phyloP scores from a whole-genome alignment of 2,888 invertebrate species.

The Lasius fuliginosus region DNA sequence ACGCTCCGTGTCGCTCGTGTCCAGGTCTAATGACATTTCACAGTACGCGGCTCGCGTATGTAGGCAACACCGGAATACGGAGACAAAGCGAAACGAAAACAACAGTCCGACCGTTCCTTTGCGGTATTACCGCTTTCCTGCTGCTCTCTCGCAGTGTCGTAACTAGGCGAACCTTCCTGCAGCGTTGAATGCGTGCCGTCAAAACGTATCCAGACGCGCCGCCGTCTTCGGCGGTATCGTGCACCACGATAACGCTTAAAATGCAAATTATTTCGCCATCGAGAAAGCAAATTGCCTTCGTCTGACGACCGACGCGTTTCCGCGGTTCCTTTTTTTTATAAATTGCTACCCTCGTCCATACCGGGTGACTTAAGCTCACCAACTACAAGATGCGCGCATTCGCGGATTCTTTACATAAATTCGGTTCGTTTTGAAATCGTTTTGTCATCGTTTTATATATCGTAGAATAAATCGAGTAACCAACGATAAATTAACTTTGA shows the following conservation, averaged over 20 bases:
- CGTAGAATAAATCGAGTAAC: not conserved
- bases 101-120: conserved; percentile 55
- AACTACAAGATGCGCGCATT: conserved; percentile 14
- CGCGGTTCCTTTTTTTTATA: conserved; percentile 12
- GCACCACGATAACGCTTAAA: conserved; percentile 23
- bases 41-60: conserved; percentile 14
- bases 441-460: conserved; percentile 26
- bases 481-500: not conserved
- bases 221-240: not conserved
- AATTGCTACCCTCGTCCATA: conserved; percentile 28
- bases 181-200: conserved; percentile 14
- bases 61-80: conserved; percentile 36
- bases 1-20: conserved; percentile 25
- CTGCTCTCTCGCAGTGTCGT: conserved; percentile 51
- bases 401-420: conserved; percentile 55
- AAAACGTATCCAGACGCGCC: not conserved
- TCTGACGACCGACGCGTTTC: conserved; percentile 18
- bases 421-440: conserved; percentile 37
- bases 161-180: conserved; percentile 31
- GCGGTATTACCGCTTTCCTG: conserved; percentile 38
- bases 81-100: conserved; percentile 66
- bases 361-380: conserved; percentile 24
- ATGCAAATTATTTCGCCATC: conserved; percentile 31
- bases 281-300: conserved; percentile 18
- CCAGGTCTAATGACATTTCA: conserved; percentile 39